Percentiles rank a stretch among this genome's conserved stretches.
Evolutionary conservation across 2,797 vertebrate species (phyloP).

Genomic region (Anas capensis): DNA sequence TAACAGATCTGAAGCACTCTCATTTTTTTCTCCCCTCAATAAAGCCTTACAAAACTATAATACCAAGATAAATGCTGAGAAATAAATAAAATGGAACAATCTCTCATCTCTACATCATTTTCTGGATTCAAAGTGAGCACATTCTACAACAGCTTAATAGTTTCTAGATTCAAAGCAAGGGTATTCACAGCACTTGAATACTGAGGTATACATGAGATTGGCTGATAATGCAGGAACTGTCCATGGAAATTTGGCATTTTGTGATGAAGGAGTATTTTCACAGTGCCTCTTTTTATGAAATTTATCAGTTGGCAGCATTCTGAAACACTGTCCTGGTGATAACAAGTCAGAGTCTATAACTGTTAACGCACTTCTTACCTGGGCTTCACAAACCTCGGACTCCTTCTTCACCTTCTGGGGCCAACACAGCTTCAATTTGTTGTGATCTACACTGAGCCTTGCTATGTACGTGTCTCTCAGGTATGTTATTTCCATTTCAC

Average conservation of each 20-base stretch:
- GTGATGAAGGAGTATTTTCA: neutral
- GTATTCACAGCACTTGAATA: neutral
- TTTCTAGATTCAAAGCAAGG: neutral
- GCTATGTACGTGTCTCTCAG: neutral
- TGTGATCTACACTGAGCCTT: neutral
- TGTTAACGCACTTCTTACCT: rapidly evolving
- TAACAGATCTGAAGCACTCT: neutral
- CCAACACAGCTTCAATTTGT: neutral
- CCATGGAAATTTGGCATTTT: neutral
- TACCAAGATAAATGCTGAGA: neutral
- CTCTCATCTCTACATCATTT: neutral
- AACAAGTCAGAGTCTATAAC: neutral
- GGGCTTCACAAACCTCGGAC: neutral
- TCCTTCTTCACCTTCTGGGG: neutral
- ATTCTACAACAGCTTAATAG: neutral
- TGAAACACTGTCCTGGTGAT: neutral
- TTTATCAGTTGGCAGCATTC: neutral
- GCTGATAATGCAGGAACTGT: neutral
- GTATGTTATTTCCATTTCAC: neutral
- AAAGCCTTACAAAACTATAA: neutral
- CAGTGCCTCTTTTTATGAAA: neutral
- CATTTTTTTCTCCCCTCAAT: neutral
- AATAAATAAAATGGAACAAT: neutral
- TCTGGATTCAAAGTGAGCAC: neutral
- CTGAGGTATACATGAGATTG: neutral